phyloP scores from a whole-genome alignment of 2,888 invertebrate species.

The Apamea epomidion region DNA sequence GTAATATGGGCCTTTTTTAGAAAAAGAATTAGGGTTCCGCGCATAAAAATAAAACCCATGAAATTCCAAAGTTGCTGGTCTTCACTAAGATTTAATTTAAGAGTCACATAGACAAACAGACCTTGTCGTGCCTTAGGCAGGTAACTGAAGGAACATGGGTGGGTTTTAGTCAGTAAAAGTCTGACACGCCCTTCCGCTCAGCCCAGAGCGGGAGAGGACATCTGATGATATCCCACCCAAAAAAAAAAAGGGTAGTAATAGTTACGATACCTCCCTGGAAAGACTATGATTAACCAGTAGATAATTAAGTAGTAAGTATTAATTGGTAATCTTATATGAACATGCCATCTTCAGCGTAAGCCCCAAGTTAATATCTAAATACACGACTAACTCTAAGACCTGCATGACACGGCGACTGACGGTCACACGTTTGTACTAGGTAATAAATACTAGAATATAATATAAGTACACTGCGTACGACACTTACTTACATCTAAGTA shows the following conservation, averaged over 20 bases:
- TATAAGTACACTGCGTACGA: constrained; percentile 58
- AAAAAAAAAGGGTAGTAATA: no score
- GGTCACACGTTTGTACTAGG: constrained; percentile 39
- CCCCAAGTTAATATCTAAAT: constrained; percentile 18
- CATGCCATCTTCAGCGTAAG: constrained; percentile 33
- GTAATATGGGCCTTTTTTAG: neutral
- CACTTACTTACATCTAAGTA: constrained; percentile 59
- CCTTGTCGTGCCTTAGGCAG: neutral
- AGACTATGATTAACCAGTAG: neutral
- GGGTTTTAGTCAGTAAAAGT: no score
- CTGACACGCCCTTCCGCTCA: no score
- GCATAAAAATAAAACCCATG: neutral
- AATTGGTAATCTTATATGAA: neutral
- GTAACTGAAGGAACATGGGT: no score
- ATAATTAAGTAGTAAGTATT: neutral
- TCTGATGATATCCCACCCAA: no score
- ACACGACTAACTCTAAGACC: constrained; percentile 36
- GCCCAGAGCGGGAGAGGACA: no score
- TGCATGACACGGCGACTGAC: constrained; percentile 29
- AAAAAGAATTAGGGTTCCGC: neutral
- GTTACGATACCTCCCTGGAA: neutral
- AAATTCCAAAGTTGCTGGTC: neutral
- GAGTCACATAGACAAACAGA: neutral
- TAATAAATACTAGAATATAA: constrained; percentile 55
- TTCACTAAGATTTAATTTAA: neutral